Base-by-base conservation (phyloP, 2,113 vertebrate genomes). In the Chloroceryle aenea region DNA sequence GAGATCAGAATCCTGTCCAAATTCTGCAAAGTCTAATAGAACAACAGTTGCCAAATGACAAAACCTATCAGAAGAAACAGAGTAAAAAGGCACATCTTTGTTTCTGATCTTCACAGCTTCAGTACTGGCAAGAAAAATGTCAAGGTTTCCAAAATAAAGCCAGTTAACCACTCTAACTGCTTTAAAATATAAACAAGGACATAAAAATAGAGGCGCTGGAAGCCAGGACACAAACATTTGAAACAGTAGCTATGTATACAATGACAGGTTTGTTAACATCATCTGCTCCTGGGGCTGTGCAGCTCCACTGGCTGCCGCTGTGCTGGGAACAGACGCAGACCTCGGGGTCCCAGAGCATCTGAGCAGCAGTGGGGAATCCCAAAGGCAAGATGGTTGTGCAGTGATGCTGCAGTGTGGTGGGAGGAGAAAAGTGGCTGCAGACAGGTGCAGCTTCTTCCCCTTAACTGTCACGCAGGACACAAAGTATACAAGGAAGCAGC, bases 31-130 rank as follows among this genome's bases (percentile, higher is more conserved):
- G 61, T 81, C 78, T 93, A 81, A 93, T 27, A 86, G 68, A 91
- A 95, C 52, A 93, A 92, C 89, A 96, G 93, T 92, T 95, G 91
- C 90, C 67, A 96, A 95, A 91, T 89, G 90, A 93, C 94, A 96
- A 85, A 89, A 85, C 59, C 82, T 85, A 96, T 96, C 87, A 95
- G 87, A 97, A 93, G 59, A 75, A 83, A 87, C 78, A 90, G 40
- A 95, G 36, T 92, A 89, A 86, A 96, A 96, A 95, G 68, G 36
- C 75, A 85, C 19, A 14, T 89, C 76, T 93, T 85, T 91, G 71
- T 89, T 95, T 87, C 89, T 93, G 75, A 96, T 91, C 88, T 84
- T 94, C 80, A 83, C 59, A 92, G 89, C 7, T 9, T 83, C 71
- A 77, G 30, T 89, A 89, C 53, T 25, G 34, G 92, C 80, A 89